These are phyloP conservation scores for Zeuzera pyrina DNA, from an alignment of 2,888 invertebrate genomes.

Conservation along the genomic window DNA sequence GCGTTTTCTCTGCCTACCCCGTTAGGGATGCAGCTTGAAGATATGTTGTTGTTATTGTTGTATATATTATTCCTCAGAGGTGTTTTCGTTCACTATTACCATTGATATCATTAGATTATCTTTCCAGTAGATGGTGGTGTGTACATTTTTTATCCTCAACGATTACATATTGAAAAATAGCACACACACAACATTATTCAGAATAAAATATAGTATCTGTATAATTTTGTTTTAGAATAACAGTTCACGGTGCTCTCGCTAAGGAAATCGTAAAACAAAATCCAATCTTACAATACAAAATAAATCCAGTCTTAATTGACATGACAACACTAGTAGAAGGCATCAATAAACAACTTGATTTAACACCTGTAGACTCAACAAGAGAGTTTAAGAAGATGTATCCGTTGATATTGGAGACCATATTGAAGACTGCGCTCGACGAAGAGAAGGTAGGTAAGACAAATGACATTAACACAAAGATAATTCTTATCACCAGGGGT, in stretches of 20 bases:
- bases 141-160: no score
- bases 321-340: slow-evolving; percentile 36
- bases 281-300: slow-evolving; percentile 47
- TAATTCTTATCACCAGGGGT: no score
- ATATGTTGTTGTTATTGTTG: no score
- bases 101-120: no score
- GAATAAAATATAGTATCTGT: no score
- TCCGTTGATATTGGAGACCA: slow-evolving; percentile 31
- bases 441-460: slow-evolving; percentile 47
- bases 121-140: no score
- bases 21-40: no score
- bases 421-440: slow-evolving; percentile 43
- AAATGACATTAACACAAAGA: no score
- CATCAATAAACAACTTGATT: slow-evolving; percentile 38
- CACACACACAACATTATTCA: background rate
- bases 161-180: no score
- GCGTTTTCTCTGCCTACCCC: no score
- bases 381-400: slow-evolving; percentile 33
- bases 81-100: no score
- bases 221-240: slow-evolving; percentile 41
- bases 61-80: no score
- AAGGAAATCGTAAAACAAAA: slow-evolving; percentile 62
- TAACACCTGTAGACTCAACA: slow-evolving; percentile 25
- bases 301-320: slow-evolving; percentile 44
- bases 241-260: slow-evolving; percentile 57